These are phyloP conservation scores for Micromussa lordhowensis DNA, from an alignment of 92 coral and sea anemone species.

Conservation along the genomic window DNA sequence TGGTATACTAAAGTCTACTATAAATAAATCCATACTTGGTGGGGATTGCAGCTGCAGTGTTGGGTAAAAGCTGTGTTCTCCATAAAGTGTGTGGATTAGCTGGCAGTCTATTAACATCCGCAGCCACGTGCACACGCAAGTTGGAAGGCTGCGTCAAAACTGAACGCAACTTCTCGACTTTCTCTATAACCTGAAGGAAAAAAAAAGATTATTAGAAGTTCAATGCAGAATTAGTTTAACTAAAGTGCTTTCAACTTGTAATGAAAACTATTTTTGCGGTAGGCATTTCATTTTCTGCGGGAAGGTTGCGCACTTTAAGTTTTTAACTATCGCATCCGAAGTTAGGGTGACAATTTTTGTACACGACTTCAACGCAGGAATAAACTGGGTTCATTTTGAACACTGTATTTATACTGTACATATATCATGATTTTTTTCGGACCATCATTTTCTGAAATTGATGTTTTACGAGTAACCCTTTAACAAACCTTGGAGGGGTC, in stretches of 20 bases:
- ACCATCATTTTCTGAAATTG: not conserved
- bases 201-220: not conserved
- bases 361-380: not conserved
- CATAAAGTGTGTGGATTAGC: slow-evolving; percentile 77
- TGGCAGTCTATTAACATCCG: slow-evolving; percentile 85
- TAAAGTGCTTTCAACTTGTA: no score
- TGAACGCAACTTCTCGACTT: slow-evolving; percentile 74
- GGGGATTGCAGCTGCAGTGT: slow-evolving; percentile 56
- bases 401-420: no score
- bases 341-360: no score
- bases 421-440: not conserved
- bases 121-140: slow-evolving; percentile 87
- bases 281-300: no score
- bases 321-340: no score
- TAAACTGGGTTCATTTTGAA: not conserved
- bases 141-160: slow-evolving; percentile 80
- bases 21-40: slow-evolving; percentile 54
- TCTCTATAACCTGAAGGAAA: slow-evolving; percentile 74
- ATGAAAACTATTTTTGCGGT: no score
- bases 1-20: no score
- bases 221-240: no score
- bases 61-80: slow-evolving; percentile 71
- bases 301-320: no score
- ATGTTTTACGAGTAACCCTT: not conserved
- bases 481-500: slow-evolving; percentile 79